Evolutionary conservation across 1,140 invertebrate species (phyloP).

Genomic region (Leptopilina clavipes): DNA sequence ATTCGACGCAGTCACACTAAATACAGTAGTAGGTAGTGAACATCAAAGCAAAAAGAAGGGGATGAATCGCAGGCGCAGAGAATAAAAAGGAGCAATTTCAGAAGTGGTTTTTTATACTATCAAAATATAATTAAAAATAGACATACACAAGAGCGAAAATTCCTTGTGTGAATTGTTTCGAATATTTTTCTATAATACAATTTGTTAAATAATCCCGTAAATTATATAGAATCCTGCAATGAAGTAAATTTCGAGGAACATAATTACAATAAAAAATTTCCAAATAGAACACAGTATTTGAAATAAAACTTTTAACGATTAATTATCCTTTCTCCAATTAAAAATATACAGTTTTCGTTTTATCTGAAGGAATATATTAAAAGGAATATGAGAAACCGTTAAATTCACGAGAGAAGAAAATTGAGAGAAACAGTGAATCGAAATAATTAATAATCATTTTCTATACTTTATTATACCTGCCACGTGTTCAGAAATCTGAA

Average conservation of each 20-base stretch:
- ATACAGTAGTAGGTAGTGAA: constrained; percentile 52
- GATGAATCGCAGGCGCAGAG: constrained; percentile 16
- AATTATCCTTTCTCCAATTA: too few relatives aligned
- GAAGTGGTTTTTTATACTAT: not conserved
- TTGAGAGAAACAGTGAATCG: not conserved
- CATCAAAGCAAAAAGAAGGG: constrained; percentile 33
- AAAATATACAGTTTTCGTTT: not conserved
- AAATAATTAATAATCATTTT: constrained; percentile 19
- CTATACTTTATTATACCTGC: constrained; percentile 12
- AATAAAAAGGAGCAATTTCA: constrained; percentile 32
- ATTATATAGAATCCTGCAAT: too few relatives aligned
- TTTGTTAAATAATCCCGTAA: too few relatives aligned
- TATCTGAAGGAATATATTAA: not conserved
- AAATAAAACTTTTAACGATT: too few relatives aligned
- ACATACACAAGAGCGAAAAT: too few relatives aligned
- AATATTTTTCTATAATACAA: too few relatives aligned
- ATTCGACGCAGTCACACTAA: constrained; percentile 53
- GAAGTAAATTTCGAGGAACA: too few relatives aligned
- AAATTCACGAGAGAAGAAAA: not conserved
- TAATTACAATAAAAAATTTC: too few relatives aligned
- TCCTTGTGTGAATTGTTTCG: too few relatives aligned
- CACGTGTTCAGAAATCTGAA: constrained; percentile 27
- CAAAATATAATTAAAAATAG: too few relatives aligned
- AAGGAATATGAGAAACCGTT: not conserved
- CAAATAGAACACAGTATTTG: too few relatives aligned